Evolutionary conservation across 2,113 vertebrate genomes (phyloP), one percentile per base, ranked within the genome.

Genomic region (Propithecus coquereli): DNA sequence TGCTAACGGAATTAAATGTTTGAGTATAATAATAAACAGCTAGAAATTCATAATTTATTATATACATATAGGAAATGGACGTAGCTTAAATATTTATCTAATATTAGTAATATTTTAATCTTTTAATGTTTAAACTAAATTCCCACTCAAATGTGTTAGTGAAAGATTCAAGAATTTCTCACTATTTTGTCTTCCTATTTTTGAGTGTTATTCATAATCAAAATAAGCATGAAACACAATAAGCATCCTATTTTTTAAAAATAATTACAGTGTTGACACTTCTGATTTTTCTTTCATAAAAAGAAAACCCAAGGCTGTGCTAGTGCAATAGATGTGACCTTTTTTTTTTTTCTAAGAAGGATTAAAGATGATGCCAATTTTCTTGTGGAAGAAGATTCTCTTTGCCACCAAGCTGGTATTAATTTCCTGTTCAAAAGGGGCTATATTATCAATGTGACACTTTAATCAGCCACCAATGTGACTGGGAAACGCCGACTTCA

Each of bases 381-480:
- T 85, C 96, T 94, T 59, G 94, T 95, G 83, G 95, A 98, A 97
- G 94, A 98, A 97, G 81, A 54, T 96, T 98, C 92, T 98, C 89
- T 97, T 98, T 97, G 97, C 97, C 97, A 98, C 95, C 95, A 97
- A 96, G 96, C 97, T 98, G 97, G 97, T 98, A 97, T 98, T 98
- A 98, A 98, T 99, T 99, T 99, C 98, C 98, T 98, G 98, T 98
- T 98, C 98, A 98, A 98, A 99, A 98, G 97, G 97, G 96, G 88
- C 98, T 98, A 92, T 95, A 95, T 98, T 98, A 98, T 98, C 98
- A 98, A 97, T 97, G 98, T 98, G 98, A 98, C 98, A 98, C 98
- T 99, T 98, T 98, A 99, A 98, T 98, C 98, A 98, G 98, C 92
- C 97, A 97, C 97, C 98, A 98, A 96, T 97, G 98, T 98, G 98